A percentile compares a stretch with the other conserved stretches of the same genome.
Evolutionary conservation across 2,797 vertebrate species (phyloP).

Genomic region (Danio tinwini): DNA sequence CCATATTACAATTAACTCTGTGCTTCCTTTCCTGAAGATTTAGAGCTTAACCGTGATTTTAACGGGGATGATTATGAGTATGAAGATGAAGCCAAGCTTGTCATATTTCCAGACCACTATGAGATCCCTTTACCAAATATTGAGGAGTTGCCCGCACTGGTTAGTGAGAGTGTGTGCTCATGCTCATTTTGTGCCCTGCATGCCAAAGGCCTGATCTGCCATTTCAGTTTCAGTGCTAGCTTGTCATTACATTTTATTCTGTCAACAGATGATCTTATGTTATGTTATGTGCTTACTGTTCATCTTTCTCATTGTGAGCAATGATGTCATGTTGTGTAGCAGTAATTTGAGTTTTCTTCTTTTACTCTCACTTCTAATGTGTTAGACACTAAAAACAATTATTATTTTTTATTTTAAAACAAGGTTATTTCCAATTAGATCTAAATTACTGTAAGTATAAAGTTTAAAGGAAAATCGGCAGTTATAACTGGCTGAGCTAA

Average conservation of each 20-base stretch:
- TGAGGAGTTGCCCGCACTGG: conserved; percentile 97
- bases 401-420: not conserved
- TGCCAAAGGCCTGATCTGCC: conserved; percentile 57
- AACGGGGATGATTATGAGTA: conserved; percentile 95
- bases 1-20: conserved; percentile 45
- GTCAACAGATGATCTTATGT: conserved; percentile 1
- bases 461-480: not conserved
- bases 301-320: conserved; percentile 20
- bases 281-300: conserved; percentile 1
- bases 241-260: conserved; percentile 10
- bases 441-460: not conserved
- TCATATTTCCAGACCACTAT: conserved; percentile 99
- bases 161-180: conserved; percentile 83
- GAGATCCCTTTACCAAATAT: conserved; percentile 99
- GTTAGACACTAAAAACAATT: not conserved
- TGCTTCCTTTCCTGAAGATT: conserved; percentile 86
- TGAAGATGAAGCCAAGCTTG: conserved; percentile 98
- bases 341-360: not conserved
- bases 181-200: conserved; percentile 66
- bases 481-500: not conserved
- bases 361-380: not conserved
- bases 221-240: conserved; percentile 44
- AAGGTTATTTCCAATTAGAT: not conserved
- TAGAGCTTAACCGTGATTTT: conserved; percentile 93
- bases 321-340: not conserved